Evolutionary conservation across 2,113 vertebrate genomes (phyloP), one percentile per base, ranked within the genome.

Genomic region (Varanus salvator): DNA sequence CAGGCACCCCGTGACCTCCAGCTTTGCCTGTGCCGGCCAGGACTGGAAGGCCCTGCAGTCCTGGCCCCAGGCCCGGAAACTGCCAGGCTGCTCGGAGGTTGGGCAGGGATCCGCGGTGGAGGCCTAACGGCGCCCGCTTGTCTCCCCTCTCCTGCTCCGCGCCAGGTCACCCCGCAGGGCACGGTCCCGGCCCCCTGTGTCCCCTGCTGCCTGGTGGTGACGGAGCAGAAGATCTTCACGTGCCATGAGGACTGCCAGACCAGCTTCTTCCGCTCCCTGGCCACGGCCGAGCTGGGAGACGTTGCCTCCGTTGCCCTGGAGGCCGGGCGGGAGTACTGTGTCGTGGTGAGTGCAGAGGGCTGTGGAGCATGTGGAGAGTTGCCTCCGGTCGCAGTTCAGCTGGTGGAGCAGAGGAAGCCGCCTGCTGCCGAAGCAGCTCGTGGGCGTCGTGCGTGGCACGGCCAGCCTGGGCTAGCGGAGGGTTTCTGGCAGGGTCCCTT

Each of bases 161-260:
- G 0, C 1, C 96, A 99, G 98, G 98, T 99, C 84, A 97, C 99
- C 90, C 99, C 99, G 31, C 98, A 98, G 88, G 98, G 99, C 1
- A 94, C 98, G 3, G 94, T 96, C 23, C 99, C 98, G 0, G 97
- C 96, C 0, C 98, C 98, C 0, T 99, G 98, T 3, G 97, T 99
- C 92, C 98, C 99, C 21, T 99, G 99, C 96, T 99, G 99, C 96
- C 97, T 99, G 14, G 99, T 99, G 90, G 92, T 99, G 92, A 99
- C 99, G 0, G 97, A 98, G 0, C 93, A 95, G 90, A 98, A 97
- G 95, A 95, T 97, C 93, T 98, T 99, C 91, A 99, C 98, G 0
- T 99, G 99, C 94, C 99, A 99, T 0, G 98, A 99, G 97, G 99
- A 99, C 86, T 99, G 98, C 93, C 99, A 99, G 97, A 99, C 99